Evolutionary conservation across 2,797 vertebrate genomes (phyloP).

Genomic region (Cossypha niveicapilla): DNA sequence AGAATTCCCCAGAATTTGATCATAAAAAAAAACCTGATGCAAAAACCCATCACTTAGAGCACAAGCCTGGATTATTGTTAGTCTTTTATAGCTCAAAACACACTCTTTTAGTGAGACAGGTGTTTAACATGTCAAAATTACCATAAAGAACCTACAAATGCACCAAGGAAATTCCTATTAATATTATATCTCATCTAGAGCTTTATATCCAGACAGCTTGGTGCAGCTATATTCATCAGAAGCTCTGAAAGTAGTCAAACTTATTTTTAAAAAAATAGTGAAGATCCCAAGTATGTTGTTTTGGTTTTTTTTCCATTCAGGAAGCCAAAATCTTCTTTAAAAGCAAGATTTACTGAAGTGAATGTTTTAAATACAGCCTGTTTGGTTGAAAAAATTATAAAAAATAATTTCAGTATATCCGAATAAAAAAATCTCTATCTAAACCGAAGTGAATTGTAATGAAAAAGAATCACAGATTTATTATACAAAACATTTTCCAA

Average conservation of each 20-base stretch:
- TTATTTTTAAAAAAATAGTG: background rate
- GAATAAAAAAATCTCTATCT: background rate
- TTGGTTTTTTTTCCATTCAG: background rate
- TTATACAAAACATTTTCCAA: background rate
- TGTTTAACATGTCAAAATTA: background rate
- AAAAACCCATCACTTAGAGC: background rate
- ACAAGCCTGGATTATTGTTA: background rate
- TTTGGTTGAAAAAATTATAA: background rate
- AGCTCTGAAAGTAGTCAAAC: background rate
- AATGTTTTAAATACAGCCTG: background rate
- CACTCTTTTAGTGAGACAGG: background rate
- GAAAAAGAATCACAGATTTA: background rate
- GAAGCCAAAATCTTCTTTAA: background rate
- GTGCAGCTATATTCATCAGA: rapidly evolving
- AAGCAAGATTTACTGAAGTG: background rate
- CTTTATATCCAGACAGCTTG: background rate
- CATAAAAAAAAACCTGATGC: background rate
- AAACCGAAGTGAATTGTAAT: background rate
- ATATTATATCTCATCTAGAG: background rate
- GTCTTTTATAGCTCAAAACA: background rate
- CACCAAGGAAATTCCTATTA: background rate
- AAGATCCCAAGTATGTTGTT: background rate
- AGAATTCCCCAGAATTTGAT: background rate
- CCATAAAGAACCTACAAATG: background rate
- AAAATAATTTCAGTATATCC: background rate